Conservation (phyloP, 1,140 invertebrate species). For the Oryctes rhinoceros region DNA sequence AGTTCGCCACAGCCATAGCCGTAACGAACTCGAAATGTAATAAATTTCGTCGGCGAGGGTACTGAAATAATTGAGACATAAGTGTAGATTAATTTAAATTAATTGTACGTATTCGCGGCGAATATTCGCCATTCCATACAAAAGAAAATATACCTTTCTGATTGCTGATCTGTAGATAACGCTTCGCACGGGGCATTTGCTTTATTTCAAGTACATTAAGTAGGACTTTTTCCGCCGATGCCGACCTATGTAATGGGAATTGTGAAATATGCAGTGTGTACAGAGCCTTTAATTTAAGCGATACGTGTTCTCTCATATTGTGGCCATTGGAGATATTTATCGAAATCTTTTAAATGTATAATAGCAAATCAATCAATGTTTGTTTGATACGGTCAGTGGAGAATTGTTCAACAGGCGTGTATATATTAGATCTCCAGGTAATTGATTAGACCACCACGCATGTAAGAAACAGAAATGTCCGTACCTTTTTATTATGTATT, state of each 20-base stretch:
- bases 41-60: conserved; percentile 17
- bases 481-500: neutral
- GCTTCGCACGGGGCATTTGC: neutral
- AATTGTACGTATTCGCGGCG: conserved; percentile 3
- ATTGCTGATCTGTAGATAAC: neutral
- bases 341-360: neutral
- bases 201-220: neutral
- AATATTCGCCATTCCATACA: neutral
- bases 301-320: neutral
- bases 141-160: neutral
- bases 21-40: neutral
- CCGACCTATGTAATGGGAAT: neutral
- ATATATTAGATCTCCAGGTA: neutral
- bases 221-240: neutral
- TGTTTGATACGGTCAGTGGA: neutral
- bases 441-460: conserved; percentile 5
- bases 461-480: neutral
- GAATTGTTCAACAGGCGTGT: neutral
- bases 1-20: neutral
- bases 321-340: neutral
- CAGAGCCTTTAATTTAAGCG: neutral
- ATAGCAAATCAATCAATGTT: neutral
- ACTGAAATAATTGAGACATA: conserved; percentile 31
- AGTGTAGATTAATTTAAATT: conserved; percentile 29
- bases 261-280: conserved; percentile 6